These are phyloP conservation scores for Pristis pectinata DNA, from an alignment of 2,797 vertebrate species.

Conservation along the genomic window DNA sequence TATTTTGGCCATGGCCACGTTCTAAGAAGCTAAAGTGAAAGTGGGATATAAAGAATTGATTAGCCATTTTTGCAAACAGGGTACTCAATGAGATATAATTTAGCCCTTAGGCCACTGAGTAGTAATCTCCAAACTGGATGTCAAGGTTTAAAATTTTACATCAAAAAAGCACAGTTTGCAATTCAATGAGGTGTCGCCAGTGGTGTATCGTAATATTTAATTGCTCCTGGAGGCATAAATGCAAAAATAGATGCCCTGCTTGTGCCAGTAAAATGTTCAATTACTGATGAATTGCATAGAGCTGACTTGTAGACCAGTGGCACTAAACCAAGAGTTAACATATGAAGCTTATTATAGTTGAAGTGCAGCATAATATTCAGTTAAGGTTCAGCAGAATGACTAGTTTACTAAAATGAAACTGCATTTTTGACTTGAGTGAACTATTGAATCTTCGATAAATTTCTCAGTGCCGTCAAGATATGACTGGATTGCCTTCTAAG, in stretches of 20 bases:
- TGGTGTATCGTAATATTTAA: constrained; percentile 19
- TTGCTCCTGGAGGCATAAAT: constrained; percentile 21
- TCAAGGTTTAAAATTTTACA: constrained; percentile 33
- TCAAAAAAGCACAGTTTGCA: constrained; percentile 9
- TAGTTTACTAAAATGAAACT: neutral
- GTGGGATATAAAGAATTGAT: neutral
- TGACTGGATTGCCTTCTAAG: neutral
- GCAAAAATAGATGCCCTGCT: constrained; percentile 27
- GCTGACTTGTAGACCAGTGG: neutral
- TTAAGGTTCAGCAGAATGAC: neutral
- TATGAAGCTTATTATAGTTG: neutral
- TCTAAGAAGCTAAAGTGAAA: neutral
- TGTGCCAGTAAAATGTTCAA: constrained; percentile 19
- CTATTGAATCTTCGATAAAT: neutral
- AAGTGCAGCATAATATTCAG: neutral
- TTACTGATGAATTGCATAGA: constrained; percentile 27
- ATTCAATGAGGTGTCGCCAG: constrained; percentile 19
- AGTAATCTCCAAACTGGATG: constrained; percentile 13
- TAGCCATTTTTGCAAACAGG: neutral
- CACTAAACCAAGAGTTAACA: constrained; percentile 14
- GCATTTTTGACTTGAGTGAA: neutral
- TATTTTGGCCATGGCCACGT: neutral
- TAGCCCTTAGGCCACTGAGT: neutral
- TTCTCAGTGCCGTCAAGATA: neutral
- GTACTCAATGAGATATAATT: neutral